These are phyloP conservation scores for Oeneis ivallda DNA, from an alignment of 2,888 invertebrate species.

Conservation along the genomic window DNA sequence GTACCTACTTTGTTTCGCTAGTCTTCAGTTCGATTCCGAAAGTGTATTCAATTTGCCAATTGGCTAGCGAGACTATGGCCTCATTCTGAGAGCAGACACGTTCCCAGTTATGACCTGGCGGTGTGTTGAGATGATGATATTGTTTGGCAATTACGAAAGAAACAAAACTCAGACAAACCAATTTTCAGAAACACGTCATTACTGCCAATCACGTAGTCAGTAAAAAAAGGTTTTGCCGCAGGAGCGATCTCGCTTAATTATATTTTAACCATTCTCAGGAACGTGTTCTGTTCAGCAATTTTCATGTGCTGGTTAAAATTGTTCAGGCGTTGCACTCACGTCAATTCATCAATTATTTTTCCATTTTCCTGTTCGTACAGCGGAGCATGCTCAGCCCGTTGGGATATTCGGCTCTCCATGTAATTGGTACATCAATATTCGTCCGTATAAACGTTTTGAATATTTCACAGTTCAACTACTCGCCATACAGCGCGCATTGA, in stretches of 20 bases:
- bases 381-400: slow-evolving; percentile 30
- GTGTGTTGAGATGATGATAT: too few species aligned
- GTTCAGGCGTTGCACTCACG: slow-evolving; percentile 47
- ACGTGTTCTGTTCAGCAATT: slow-evolving; percentile 12
- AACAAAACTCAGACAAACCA: too few species aligned
- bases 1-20: background rate
- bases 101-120: too few species aligned
- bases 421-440: slow-evolving; percentile 67
- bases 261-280: slow-evolving; percentile 11
- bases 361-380: slow-evolving; percentile 42
- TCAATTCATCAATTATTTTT: slow-evolving; percentile 57
- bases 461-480: slow-evolving; percentile 52
- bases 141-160: too few species aligned
- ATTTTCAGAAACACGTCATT: too few species aligned
- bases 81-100: too few species aligned
- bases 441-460: slow-evolving; percentile 54
- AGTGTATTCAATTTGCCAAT: too few species aligned
- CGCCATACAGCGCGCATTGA: slow-evolving; percentile 28
- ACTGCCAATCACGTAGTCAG: background rate
- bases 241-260: background rate
- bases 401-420: slow-evolving; percentile 51
- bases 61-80: too few species aligned
- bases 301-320: slow-evolving; percentile 41
- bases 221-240: background rate
- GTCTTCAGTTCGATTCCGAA: background rate